Evolutionary conservation across 2,113 vertebrate species (phyloP).

Genomic region (Sylvia atricapilla): DNA sequence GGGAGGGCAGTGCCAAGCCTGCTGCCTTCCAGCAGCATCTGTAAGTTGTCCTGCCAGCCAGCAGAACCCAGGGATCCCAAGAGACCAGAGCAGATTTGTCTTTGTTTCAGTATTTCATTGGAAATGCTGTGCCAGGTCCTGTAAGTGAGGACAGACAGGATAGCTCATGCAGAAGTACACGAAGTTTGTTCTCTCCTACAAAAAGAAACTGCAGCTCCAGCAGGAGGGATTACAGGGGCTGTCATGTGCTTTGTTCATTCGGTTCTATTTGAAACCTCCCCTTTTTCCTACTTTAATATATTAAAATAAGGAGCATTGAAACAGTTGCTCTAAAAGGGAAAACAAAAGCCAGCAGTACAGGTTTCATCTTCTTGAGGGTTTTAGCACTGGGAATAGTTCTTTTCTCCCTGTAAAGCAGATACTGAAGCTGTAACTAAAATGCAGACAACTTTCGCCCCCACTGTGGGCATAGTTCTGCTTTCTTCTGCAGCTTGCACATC

Average conservation of each 20-base stretch:
- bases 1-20: background rate
- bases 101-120: background rate
- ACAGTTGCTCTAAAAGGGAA: background rate
- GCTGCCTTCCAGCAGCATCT: background rate
- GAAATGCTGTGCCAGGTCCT: background rate
- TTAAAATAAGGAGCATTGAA: background rate
- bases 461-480: background rate
- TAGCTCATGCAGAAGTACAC: background rate
- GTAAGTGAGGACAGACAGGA: background rate
- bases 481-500: background rate
- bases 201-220: background rate
- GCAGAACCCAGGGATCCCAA: background rate
- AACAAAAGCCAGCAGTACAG: background rate
- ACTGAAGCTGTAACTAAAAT: background rate
- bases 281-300: background rate
- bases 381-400: background rate
- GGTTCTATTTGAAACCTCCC: background rate
- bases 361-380: background rate
- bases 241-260: background rate
- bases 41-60: background rate
- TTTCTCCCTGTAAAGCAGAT: background rate
- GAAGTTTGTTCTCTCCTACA: background rate
- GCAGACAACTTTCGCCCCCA: background rate
- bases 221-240: background rate
- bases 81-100: background rate